Evolutionary conservation across 92 coral and sea anemone genomes (phyloP), one percentile per base, ranked within the genome.

Genomic region (Heteractis magnifica): DNA sequence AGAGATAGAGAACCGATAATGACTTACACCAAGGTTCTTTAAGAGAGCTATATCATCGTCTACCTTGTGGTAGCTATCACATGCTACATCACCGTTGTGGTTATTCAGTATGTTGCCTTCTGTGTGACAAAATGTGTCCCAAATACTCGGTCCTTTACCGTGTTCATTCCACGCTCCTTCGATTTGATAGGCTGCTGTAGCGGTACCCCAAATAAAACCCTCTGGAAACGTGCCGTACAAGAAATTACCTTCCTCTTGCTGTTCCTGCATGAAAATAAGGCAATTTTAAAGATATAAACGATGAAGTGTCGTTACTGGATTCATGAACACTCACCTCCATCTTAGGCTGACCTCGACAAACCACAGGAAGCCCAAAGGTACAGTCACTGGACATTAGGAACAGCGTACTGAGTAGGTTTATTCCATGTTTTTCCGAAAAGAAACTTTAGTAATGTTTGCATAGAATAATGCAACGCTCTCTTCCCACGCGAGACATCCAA

Each of bases 121-220:
- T 44, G 71, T 76, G 73, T 93, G 98, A 52, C 89, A 70, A 56
- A 95, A 95, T 4, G 97, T 88, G 86, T 95, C 98, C 98, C 98
- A 95, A 53, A 93, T 93, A 53, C 93, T 93, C 4, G 88, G 83
- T 4, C 98, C 98, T 88, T 95, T 95, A 0, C 98, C 98, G 62
- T 95, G 97, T 78, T 82, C 90, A 73, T 93, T 86, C 97, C 98
- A 95, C 10, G 90, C 98, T 5, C 98, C 98, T 78, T 95, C 98
- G 90, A 95, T 93, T 73, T 95, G 98, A 81, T 93, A 93, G 8
- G 98, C 97, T 2, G 98, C 94, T 4, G 92, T 91, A 15, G 98
- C 98, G 6, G 90, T 92, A 4, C 98, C 97, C 98, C 98, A 93
- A 19, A 93, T 89, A 83, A 95, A 95, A 78, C 83, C 93, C 21